phyloP scores from a whole-genome alignment of 2,888 invertebrate species.

The Phragmatobia fuliginosa region DNA sequence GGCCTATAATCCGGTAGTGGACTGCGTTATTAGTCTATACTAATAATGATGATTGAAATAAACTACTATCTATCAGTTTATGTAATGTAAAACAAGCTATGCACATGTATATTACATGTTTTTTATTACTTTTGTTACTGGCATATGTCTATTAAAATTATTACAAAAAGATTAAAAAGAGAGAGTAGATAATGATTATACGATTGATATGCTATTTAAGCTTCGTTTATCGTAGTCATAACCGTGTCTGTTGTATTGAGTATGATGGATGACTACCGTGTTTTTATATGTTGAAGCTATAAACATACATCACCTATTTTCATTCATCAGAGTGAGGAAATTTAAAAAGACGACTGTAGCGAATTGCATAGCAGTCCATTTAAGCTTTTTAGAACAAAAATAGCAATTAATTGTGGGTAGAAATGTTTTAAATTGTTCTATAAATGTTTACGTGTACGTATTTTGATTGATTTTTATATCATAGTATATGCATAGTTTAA shows the following conservation, averaged over 20 bases:
- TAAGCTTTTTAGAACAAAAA: slow-evolving; percentile 22
- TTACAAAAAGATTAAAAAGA: slow-evolving; percentile 35
- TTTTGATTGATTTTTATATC: slow-evolving; percentile 16
- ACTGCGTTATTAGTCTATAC: no score
- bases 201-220: slow-evolving; percentile 39
- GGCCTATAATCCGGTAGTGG: no score
- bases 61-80: neutral
- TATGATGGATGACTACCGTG: slow-evolving; percentile 30
- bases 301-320: slow-evolving; percentile 3
- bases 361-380: slow-evolving; percentile 13
- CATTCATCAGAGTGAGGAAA: no score
- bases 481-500: no score
- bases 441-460: slow-evolving; percentile 23
- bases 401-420: slow-evolving; percentile 31
- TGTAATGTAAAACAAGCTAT: neutral
- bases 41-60: no score
- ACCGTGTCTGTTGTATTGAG: slow-evolving; percentile 29
- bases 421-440: slow-evolving; percentile 23
- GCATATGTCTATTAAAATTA: slow-evolving; percentile 22
- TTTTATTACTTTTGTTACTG: slow-evolving; percentile 25
- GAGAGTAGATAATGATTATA: slow-evolving; percentile 36
- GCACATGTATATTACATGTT: slow-evolving; percentile 7
- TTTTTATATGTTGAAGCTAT: slow-evolving; percentile 11
- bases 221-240: slow-evolving; percentile 34
- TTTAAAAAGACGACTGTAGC: neutral